Evolutionary conservation across 2,888 invertebrate genomes (phyloP), one percentile per base, ranked within the genome.

Genomic region (Pseudococcus jackbeardsleyi): DNA sequence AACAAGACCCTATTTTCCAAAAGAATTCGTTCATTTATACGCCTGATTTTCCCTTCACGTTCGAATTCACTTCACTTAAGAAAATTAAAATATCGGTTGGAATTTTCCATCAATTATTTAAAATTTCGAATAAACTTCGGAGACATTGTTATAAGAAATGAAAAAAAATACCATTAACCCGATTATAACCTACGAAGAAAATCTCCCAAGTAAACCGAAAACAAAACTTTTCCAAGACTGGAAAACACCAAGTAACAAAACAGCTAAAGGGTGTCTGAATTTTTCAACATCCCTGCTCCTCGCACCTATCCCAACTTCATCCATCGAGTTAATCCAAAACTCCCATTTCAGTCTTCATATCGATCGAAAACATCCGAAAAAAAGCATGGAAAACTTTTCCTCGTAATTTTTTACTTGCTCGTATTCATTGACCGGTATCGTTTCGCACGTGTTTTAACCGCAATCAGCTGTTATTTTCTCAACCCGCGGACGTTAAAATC

Each of bases 401-500:
- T 5, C 19, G n/a, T 59, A 59, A 19, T 59, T 59, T 59, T 59
- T 59, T 59, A 59, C 19, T n/a, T 19, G 19, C 59, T 19, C 15
- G 59, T 11, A 59, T 59, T 59, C 59, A 59, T 59, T 72, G 26
- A 72, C 39, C 72, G 72, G 39, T 33, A 72, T 7, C 33, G 15
- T 72, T 72, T 72, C 72, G 72, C 72, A 72, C 72, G 72, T 72
- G 72, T 39, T 72, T 72, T 33, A 33, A 72, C 33, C 39, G 12
- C 72, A 17, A 72, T 72, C 72, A 72, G 72, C 72, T 72, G 72
- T 72, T 26, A 15, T 72, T n/a, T 72, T 72, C 72, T 33, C 26
- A 39, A 72, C 17, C 15, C 72, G n/a, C 72, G 7, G 19, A 9
- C 59, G 9, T 19, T 19, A 19, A 33, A 33, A 33, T 15, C 5